Evolutionary conservation across 1,140 invertebrate species (phyloP).

Genomic region (Atopsyche davidsoni): DNA sequence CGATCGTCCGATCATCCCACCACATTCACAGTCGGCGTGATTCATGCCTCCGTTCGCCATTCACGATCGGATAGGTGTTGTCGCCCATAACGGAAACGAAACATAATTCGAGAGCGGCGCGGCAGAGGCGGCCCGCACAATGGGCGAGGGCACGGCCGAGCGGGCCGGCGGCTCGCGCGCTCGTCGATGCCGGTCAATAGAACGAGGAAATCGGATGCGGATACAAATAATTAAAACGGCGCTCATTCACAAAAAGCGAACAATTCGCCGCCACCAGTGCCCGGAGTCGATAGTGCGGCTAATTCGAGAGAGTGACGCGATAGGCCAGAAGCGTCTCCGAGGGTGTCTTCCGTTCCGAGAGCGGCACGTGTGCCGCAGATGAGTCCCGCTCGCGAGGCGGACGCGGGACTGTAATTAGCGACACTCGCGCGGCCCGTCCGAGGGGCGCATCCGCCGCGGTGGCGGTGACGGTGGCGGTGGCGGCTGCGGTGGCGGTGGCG

Average conservation of each 20-base stretch:
- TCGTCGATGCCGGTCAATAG: background rate
- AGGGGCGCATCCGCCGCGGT: no score
- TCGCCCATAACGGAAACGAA: conserved; percentile 10
- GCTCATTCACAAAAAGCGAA: background rate
- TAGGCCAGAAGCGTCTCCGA: no score
- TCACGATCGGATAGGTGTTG: background rate
- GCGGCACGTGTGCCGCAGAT: no score
- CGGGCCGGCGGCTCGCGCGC: background rate
- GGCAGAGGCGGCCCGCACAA: no score
- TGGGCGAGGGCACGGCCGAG: conserved; percentile 5
- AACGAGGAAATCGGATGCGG: background rate
- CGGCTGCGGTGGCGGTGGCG: no score
- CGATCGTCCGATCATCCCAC: no score
- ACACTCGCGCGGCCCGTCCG: no score
- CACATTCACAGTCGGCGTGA: conserved; percentile 10
- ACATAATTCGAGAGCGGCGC: conserved; percentile 8
- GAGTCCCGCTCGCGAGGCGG: no score
- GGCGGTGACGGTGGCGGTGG: no score
- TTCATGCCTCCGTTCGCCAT: conserved; percentile 14
- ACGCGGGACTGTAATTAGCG: no score
- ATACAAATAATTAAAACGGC: background rate
- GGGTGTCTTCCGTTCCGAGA: no score
- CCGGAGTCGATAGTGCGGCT: conserved; percentile 4
- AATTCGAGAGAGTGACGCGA: background rate
- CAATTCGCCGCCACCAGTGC: background rate